Evolutionary conservation across 2,797 vertebrate genomes (phyloP), one percentile per base, ranked within the genome.

Genomic region (Loriculus beryllinus): DNA sequence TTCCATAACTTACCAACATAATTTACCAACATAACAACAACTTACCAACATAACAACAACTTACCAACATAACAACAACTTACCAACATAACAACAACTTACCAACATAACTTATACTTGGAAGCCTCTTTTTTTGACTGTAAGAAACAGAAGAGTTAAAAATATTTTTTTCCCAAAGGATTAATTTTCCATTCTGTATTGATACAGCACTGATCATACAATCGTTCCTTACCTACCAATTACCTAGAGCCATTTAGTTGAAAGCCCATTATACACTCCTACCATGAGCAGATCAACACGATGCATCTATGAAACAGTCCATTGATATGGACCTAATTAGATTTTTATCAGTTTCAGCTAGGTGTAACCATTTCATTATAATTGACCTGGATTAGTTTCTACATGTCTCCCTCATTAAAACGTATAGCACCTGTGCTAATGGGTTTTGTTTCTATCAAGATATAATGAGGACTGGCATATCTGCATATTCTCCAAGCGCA

Each of bases 401-500:
- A 74, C 96, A 86, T 96, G 97, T 97, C 95, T 96, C 88, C 59
- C 95, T 96, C 94, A 97, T 97, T 97, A 97, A 96, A 97, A 96
- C 71, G 4, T 90, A 79, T 92, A 96, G 92, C 96, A 95, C 97
- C 97, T 96, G 88, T 92, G 86, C 96, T 98, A 97, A 97, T 97
- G 95, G 95, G 94, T 95, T 97, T 97, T 97, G 96, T 97, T 97
- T 96, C 96, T 93, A 96, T 96, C 97, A 96, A 84, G 95, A 63
- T 80, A 45, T 97, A 97, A 97, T 96, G 96, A 97, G 97, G 96
- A 97, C 96, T 97, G 97, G 97, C 97, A 90, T 94, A 97, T 96
- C 97, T 96, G 94, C 96, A 90, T 96, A 96, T 91, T 95, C 96
- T 97, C 96, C 1, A 8, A 90, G 95, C 21, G 2, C 93, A 96